A percentile compares a stretch with the other conserved stretches of the same genome.
phyloP scores from a whole-genome alignment of 2,113 vertebrate genomes.

The Vicugna pacos region DNA sequence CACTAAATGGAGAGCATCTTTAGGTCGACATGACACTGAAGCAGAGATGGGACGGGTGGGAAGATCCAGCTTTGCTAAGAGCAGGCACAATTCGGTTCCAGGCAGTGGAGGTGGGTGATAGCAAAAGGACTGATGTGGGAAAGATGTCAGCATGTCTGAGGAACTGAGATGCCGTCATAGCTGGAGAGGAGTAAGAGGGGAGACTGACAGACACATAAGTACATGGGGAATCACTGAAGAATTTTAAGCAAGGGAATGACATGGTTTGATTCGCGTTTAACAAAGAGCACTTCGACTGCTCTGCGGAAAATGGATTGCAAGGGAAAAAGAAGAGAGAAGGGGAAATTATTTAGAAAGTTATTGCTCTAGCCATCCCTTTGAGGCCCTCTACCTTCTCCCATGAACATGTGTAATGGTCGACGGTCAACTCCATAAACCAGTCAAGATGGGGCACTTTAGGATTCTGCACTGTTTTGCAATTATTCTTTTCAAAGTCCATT shows the following conservation, averaged over 20 bases:
- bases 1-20: background rate
- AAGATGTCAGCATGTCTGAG: background rate
- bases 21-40: background rate
- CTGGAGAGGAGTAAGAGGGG: background rate
- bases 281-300: background rate
- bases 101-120: background rate
- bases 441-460: background rate
- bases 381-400: background rate
- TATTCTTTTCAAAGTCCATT: conserved; percentile 3
- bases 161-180: background rate
- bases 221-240: background rate
- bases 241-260: background rate
- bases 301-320: background rate
- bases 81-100: background rate
- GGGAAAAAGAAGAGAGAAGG: background rate
- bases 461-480: background rate
- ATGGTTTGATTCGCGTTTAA: background rate
- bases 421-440: background rate
- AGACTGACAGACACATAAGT: background rate
- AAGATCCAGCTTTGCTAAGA: background rate
- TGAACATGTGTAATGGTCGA: too few species aligned
- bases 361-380: background rate
- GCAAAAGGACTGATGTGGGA: background rate
- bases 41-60: background rate
- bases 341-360: background rate